Evolutionary conservation across 2,888 invertebrate species (phyloP).

Genomic region (Leptinotarsa tumamoca): DNA sequence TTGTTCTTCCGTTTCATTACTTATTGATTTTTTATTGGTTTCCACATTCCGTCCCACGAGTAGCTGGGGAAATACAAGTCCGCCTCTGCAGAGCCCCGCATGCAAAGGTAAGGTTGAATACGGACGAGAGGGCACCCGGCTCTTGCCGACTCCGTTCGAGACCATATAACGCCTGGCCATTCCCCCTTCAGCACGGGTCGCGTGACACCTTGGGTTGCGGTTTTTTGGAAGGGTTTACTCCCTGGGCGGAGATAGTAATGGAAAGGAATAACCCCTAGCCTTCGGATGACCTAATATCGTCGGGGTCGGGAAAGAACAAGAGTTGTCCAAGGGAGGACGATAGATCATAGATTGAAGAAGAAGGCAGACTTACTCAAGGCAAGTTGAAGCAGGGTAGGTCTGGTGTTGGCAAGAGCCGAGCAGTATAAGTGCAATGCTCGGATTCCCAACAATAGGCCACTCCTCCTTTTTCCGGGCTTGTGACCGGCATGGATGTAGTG

Average conservation of each 20-base stretch:
- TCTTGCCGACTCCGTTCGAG: background rate
- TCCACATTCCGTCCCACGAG: background rate
- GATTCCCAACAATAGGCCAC: too few relatives aligned
- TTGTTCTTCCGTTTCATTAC: background rate
- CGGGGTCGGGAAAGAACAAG: background rate
- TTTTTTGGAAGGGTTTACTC: background rate
- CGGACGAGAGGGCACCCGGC: too few relatives aligned
- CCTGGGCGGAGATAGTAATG: too few relatives aligned
- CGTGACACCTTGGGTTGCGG: background rate
- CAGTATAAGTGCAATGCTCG: too few relatives aligned
- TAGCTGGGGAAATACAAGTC: background rate
- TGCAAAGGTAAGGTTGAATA: too few relatives aligned
- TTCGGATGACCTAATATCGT: background rate
- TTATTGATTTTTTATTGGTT: background rate
- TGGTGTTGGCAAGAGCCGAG: too few relatives aligned
- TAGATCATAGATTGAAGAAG: background rate
- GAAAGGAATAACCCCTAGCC: background rate
- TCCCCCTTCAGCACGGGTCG: background rate
- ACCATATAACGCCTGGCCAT: constrained; percentile 8
- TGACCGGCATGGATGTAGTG: too few relatives aligned
- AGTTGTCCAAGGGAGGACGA: background rate
- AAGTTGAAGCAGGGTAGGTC: background rate
- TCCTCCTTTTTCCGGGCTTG: too few relatives aligned
- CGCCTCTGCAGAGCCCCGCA: too few relatives aligned
- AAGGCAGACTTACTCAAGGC: background rate